Conservation (phyloP, 1,140 invertebrate genomes). For the Charaxes varanes region DNA sequence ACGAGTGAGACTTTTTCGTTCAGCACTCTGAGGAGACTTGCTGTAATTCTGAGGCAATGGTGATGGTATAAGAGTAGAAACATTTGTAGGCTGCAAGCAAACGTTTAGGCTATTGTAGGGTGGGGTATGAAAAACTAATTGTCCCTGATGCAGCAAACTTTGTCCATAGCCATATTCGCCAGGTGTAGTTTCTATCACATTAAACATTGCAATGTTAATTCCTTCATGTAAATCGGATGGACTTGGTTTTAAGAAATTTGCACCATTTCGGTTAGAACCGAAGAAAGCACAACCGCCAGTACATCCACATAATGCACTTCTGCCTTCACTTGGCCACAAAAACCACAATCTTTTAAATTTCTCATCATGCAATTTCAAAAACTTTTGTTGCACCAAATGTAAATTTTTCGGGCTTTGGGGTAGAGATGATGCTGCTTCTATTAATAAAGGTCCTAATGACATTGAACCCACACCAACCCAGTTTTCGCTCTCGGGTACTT, state of each 20-base stretch:
- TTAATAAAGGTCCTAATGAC: constrained; percentile 89
- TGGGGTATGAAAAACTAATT: constrained; percentile 93
- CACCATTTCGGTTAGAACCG: constrained; percentile 90
- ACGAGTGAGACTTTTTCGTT: constrained; percentile 73
- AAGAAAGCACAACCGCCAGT: constrained; percentile 96
- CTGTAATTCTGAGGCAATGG: constrained; percentile 56
- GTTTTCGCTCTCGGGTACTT: constrained; percentile 76
- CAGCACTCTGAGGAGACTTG: constrained; percentile 58
- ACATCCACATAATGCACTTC: constrained; percentile 90
- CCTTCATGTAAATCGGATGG: constrained; percentile 86
- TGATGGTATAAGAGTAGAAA: constrained; percentile 58
- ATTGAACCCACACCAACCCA: constrained; percentile 97
- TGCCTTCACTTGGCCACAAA: constrained; percentile 86
- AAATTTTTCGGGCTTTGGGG: constrained; percentile 84
- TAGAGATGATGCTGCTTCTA: constrained; percentile 93
- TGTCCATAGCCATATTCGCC: constrained; percentile 90
- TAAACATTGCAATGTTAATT: constrained; percentile 82
- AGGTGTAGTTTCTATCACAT: constrained; percentile 69
- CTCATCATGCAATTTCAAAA: constrained; percentile 92
- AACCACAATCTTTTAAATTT: constrained; percentile 94
- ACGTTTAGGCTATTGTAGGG: constrained; percentile 88
- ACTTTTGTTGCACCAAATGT: constrained; percentile 88
- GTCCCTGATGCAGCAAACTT: constrained; percentile 90
- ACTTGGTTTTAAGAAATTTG: constrained; percentile 90
- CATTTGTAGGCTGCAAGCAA: constrained; percentile 81